Percentiles rank a stretch among this genome's conserved stretches.
These are phyloP conservation scores for Drosophila watanabei DNA, from an alignment of 1,140 invertebrate genomes.

Conservation along the genomic window DNA sequence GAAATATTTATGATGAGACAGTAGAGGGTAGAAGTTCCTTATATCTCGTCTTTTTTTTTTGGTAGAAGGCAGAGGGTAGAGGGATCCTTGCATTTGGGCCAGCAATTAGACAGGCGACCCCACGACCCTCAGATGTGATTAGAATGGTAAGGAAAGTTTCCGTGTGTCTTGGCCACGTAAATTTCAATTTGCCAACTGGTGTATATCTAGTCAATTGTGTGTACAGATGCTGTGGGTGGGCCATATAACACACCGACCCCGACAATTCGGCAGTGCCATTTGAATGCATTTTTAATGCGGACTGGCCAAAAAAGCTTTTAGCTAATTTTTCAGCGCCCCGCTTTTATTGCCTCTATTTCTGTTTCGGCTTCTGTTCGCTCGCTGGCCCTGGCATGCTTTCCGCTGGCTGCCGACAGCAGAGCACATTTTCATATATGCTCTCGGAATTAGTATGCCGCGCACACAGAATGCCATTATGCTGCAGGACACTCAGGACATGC, in stretches of 20 bases:
- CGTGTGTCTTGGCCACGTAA: slow-evolving; percentile 50
- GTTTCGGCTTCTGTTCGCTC: slow-evolving; percentile 15
- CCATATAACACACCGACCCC: slow-evolving; percentile 9
- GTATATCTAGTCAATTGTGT: slow-evolving; percentile 58
- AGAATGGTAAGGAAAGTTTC: slow-evolving; percentile 44
- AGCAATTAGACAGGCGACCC: slow-evolving; percentile 57
- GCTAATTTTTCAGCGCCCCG: slow-evolving; percentile 70
- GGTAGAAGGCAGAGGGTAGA: neutral
- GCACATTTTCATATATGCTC: slow-evolving; percentile 34
- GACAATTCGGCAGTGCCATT: slow-evolving; percentile 47
- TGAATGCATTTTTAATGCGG: slow-evolving; percentile 81
- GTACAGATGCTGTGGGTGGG: slow-evolving; percentile 17
- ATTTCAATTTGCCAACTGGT: slow-evolving; percentile 52
- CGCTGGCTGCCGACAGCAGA: slow-evolving; percentile 23
- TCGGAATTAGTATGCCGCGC: slow-evolving; percentile 78
- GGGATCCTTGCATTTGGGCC: slow-evolving; percentile 43
- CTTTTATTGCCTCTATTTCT: slow-evolving; percentile 35
- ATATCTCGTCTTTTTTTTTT: neutral
- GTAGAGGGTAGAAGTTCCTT: slow-evolving; percentile 7
- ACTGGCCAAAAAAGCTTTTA: slow-evolving; percentile 78
- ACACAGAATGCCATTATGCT: slow-evolving; percentile 80
- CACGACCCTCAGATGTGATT: slow-evolving; percentile 39
- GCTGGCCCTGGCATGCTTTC: slow-evolving; percentile 74
- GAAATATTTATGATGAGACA: slow-evolving; percentile 72
- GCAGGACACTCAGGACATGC: slow-evolving; percentile 74